phyloP scores from a whole-genome alignment of 2,113 vertebrate genomes.

The Gopherus flavomarginatus region DNA sequence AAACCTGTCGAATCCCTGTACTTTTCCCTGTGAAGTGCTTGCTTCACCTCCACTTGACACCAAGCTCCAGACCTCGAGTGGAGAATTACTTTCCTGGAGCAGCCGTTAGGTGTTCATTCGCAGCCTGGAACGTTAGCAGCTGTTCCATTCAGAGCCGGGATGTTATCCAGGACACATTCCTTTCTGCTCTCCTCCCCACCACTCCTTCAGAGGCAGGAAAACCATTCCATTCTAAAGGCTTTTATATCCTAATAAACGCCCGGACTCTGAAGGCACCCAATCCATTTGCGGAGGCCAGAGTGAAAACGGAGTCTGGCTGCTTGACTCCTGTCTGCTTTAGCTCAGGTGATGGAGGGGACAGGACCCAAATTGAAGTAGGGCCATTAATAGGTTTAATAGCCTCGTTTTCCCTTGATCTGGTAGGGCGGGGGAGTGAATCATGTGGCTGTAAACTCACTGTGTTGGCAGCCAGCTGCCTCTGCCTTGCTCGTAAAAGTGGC shows the following conservation, averaged over 20 bases:
- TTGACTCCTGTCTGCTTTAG: background rate
- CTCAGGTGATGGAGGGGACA: background rate
- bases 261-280: background rate
- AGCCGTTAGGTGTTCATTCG: background rate
- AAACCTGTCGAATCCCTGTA: background rate
- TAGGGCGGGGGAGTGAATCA: background rate
- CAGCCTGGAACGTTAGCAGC: background rate
- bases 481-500: background rate
- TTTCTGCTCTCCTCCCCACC: background rate
- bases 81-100: background rate
- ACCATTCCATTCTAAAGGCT: background rate
- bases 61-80: background rate
- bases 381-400: constrained; percentile 4
- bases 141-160: background rate
- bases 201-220: background rate
- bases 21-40: background rate
- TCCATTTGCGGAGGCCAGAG: constrained; percentile 3
- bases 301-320: background rate
- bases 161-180: background rate
- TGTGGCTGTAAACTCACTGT: background rate
- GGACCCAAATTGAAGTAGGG: background rate
- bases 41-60: background rate
- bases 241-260: constrained; percentile 19
- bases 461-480: background rate
- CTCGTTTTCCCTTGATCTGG: background rate